phyloP scores from a whole-genome alignment of 2,113 vertebrate species.

The Rhinoderma darwinii region DNA sequence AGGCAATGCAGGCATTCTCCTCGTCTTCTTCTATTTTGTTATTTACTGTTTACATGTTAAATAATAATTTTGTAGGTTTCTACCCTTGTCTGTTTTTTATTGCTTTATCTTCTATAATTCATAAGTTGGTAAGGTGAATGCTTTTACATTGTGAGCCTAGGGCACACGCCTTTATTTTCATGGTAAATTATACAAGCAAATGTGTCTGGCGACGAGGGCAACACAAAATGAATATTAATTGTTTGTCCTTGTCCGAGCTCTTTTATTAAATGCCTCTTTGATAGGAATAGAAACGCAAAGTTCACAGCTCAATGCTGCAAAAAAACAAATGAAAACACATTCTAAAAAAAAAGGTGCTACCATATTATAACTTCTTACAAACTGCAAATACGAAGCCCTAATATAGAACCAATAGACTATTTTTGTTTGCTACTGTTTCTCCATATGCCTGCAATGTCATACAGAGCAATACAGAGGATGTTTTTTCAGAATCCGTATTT shows the following conservation, averaged over 20 bases:
- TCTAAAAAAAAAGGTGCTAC: not conserved
- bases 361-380: not conserved
- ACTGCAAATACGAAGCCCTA: not conserved
- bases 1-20: not conserved
- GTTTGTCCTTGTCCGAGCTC: slow-evolving; percentile 1
- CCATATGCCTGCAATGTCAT: not conserved
- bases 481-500: too few species aligned
- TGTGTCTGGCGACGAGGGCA: not conserved
- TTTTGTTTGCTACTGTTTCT: not conserved
- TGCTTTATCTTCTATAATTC: not conserved
- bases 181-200: slow-evolving; percentile 13
- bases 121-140: slow-evolving; percentile 15
- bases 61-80: not conserved
- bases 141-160: not conserved
- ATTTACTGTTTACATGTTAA: slow-evolving; percentile 8
- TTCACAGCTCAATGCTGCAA: not conserved
- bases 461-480: not conserved
- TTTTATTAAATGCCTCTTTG: not conserved
- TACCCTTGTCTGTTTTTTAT: not conserved
- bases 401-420: not conserved
- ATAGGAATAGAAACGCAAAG: not conserved
- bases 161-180: not conserved
- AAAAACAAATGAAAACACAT: not conserved
- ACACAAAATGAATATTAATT: slow-evolving; percentile 35
- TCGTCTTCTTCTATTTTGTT: not conserved